Evolutionary conservation across 2,113 vertebrate genomes (phyloP).

Genomic region (Myotis lucifugus): DNA sequence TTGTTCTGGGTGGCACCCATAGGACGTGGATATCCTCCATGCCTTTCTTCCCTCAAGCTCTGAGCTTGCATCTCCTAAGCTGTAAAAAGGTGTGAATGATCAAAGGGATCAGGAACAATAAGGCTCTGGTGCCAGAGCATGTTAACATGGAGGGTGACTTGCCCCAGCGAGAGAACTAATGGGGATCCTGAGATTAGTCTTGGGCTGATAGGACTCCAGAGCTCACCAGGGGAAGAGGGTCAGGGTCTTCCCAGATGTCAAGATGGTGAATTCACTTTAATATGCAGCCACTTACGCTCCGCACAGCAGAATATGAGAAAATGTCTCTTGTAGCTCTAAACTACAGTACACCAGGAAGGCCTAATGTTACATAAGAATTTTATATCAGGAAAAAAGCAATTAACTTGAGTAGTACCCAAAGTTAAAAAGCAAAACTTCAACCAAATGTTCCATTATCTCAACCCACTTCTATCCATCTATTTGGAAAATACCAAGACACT

Average conservation of each 20-base stretch:
- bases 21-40: too few species aligned
- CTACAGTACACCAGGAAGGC: not conserved
- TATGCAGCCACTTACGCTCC: too few species aligned
- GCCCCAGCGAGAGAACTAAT: not conserved
- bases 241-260: too few species aligned
- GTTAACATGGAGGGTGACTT: not conserved
- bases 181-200: not conserved
- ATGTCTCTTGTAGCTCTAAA: constrained; percentile 17
- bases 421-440: constrained; percentile 19
- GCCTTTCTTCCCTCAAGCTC: too few species aligned
- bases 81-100: too few species aligned
- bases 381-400: not conserved
- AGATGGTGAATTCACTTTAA: too few species aligned
- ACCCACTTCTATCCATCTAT: not conserved
- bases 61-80: too few species aligned
- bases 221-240: too few species aligned
- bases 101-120: too few species aligned
- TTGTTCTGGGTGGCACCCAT: too few species aligned
- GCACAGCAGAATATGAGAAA: not conserved
- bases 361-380: not conserved
- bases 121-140: not conserved
- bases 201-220: not conserved
- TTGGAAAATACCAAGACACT: not conserved
- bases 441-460: not conserved
- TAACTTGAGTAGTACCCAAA: not conserved